These are phyloP conservation scores for Erebia ligea DNA, from an alignment of 2,888 invertebrate genomes.

Conservation along the genomic window DNA sequence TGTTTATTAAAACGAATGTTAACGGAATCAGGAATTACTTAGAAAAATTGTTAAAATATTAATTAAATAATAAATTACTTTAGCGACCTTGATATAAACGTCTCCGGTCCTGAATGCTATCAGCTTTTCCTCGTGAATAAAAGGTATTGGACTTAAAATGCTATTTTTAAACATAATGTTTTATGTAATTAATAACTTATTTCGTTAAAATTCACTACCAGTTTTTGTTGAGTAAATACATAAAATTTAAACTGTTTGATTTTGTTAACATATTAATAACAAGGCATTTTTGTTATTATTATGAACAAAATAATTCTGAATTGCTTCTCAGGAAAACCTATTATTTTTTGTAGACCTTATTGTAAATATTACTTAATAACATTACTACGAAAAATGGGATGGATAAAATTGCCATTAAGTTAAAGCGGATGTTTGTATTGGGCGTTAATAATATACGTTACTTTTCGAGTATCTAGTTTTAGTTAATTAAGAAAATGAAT, in stretches of 20 bases:
- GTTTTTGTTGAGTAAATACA: neutral
- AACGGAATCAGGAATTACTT: neutral
- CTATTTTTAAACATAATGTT: neutral
- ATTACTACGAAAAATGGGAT: too few species aligned
- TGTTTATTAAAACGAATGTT: neutral
- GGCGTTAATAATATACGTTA: too few species aligned
- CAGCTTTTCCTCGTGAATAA: neutral
- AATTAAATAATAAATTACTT: neutral
- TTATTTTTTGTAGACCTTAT: too few species aligned
- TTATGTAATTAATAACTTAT: neutral
- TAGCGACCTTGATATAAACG: neutral
- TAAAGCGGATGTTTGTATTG: too few species aligned
- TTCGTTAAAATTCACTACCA: neutral
- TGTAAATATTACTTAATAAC: too few species aligned
- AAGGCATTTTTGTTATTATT: neutral
- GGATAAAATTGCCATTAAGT: too few species aligned
- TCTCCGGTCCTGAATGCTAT: conserved; percentile 2
- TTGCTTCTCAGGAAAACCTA: too few species aligned
- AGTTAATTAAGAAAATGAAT: neutral
- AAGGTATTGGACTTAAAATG: neutral
- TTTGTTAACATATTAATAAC: neutral
- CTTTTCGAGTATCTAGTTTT: too few species aligned
- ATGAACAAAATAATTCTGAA: neutral
- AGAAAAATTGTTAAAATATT: neutral
- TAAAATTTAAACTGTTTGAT: neutral